Evolutionary conservation across 1,140 invertebrate genomes (phyloP).

Genomic region (Lanistes nyassanus): DNA sequence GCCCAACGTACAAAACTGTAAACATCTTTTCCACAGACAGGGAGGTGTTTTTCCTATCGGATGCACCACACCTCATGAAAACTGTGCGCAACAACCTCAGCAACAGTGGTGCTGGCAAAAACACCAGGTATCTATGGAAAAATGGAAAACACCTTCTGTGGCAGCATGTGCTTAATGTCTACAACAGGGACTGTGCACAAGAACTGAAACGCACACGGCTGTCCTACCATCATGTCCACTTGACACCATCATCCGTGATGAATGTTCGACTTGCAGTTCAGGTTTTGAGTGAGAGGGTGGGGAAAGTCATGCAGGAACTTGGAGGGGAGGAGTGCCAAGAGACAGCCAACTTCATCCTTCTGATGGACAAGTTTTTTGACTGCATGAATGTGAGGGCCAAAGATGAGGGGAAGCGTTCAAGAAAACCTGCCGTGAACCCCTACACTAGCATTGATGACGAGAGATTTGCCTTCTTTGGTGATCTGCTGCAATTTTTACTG

Average conservation of each 20-base stretch:
- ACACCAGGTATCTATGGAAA: constrained; percentile 10
- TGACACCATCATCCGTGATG: not conserved
- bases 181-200: not conserved
- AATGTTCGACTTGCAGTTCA: not conserved
- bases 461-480: too few relatives aligned
- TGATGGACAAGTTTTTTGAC: constrained; percentile 1
- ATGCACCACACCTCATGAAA: constrained; percentile 28
- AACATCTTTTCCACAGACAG: constrained; percentile 7
- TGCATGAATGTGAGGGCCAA: not conserved
- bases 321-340: not conserved
- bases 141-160: constrained; percentile 1
- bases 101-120: constrained; percentile 15
- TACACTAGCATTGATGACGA: constrained; percentile 11
- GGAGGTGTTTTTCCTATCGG: constrained; percentile 23
- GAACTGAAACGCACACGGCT: not conserved
- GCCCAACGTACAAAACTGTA: not conserved
- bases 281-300: not conserved
- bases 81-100: constrained; percentile 26
- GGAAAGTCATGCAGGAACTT: not conserved
- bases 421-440: constrained; percentile 4
- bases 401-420: not conserved
- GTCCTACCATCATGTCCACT: not conserved
- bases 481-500: not conserved
- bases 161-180: not conserved
- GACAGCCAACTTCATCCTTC: constrained; percentile 2